Evolutionary conservation across 2,888 invertebrate species (phyloP).

Genomic region (Coecobrya sp.): DNA sequence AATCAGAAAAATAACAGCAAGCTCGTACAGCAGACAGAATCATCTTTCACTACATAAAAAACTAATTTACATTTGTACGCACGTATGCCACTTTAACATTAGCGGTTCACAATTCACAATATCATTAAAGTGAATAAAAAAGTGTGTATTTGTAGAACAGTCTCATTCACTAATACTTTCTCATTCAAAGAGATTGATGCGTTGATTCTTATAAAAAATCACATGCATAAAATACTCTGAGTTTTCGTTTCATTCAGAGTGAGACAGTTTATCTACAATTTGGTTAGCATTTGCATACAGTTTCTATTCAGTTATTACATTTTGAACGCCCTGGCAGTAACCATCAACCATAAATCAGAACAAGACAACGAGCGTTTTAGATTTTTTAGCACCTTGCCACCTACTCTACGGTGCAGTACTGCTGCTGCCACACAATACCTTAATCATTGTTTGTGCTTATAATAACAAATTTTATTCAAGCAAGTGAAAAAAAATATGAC

Average conservation of each 20-base stretch:
- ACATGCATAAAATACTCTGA: neutral
- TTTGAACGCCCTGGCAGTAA: conserved; percentile 1
- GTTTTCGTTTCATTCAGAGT: conserved; percentile 40
- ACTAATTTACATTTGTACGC: conserved; percentile 54
- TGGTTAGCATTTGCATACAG: conserved; percentile 55
- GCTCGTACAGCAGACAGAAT: neutral
- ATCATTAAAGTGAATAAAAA: neutral
- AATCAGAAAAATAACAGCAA: conserved; percentile 1
- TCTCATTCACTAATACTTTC: conserved; percentile 30
- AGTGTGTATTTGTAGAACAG: conserved; percentile 14
- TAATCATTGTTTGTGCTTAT: neutral
- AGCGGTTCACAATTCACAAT: conserved; percentile 27
- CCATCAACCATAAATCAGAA: conserved; percentile 25
- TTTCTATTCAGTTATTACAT: conserved; percentile 22
- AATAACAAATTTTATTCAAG: conserved; percentile 34
- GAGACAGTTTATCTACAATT: conserved; percentile 62
- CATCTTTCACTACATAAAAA: conserved; percentile 40
- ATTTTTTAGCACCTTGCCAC: neutral
- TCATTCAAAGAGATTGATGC: conserved; percentile 13
- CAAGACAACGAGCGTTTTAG: no score
- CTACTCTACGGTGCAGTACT: neutral
- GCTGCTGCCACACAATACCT: conserved; percentile 7
- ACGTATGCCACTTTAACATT: conserved; percentile 17
- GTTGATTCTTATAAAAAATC: conserved; percentile 38
- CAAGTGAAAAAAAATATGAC: conserved; percentile 45